Base-by-base conservation (phyloP, 2,797 vertebrate species). In the Channallabes apus region DNA sequence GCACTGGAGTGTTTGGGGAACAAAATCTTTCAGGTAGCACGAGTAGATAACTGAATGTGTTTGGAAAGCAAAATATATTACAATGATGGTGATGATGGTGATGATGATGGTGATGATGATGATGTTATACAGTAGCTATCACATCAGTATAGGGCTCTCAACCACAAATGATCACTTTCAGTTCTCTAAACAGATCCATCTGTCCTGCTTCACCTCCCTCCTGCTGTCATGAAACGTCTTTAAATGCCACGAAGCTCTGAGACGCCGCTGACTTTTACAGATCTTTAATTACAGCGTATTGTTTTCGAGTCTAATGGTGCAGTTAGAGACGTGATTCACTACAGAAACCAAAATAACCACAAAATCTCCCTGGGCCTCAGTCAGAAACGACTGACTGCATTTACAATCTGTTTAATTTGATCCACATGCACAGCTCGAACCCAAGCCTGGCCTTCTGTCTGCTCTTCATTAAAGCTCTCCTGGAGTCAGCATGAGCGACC, bases 391-490 rank as follows among this genome's bases (percentile, higher is more conserved):
- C 24, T 2, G 41, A 54, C 41, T 85, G 46, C 82, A 61, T 79
- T 17, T 69, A 64, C 64, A 35, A 67, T 41, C 67, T 68, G 46
- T 54, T 75, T 17, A 75, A 27, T 54, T 27, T 54, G 69, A 35
- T 46, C 78, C 56, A 84, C 80, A 18, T 62, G 89, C 84, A 83
- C 7, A 29, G 27, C 71, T 56, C 7, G 12, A 56, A 29, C n/a
- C 5, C 17, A 4, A 58, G 27, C 51, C 51, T 29, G n/a, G 18
- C n/a, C 51, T 56, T 32, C 51, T 56, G 51, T 9, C n/a, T 56
- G 51, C 65, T 84, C 88, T 86, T 90, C 88, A 91, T 92, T 86
- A 89, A 86, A 90, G 87, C 86, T 85, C 82, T 86, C 81, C 83
- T 90, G 68, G 78, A 79, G 61, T 65, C 78, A 11, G 83, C 86